Evolutionary conservation across 2,113 vertebrate species (phyloP), one percentile per base, ranked within the genome.

Genomic region (Tachysurus fulvidraco): DNA sequence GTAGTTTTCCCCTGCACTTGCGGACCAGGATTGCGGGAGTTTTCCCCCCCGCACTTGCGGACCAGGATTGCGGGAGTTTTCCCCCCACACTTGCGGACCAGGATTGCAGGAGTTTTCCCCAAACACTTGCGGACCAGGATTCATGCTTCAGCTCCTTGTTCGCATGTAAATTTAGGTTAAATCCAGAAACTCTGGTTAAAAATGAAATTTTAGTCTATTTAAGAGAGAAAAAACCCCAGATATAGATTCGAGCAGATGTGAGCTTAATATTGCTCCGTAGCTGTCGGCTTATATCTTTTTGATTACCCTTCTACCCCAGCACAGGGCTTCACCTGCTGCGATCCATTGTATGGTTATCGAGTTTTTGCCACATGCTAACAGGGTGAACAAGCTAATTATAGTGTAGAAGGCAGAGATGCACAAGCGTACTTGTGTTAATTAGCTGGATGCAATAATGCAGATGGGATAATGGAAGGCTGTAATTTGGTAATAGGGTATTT

Each of bases 381-480:
- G 36, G 60, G 59, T n/a, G 60, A 83, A 83, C 81, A n/a, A 52
- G 81, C 59, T 83, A 64, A 83, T 83, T 83, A 83, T 65, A 28
- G 41, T 65, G 60, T 16, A 5, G 46, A 83, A 50, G 60, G 14
- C 60, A 46, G 60, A 65, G 59, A 65, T 52, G 14, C 23, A 6
- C 60, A 64, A 8, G 60, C 60, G 60, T 25, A 81, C 80, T 64
- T 65, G 60, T 65, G 81, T 83, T 83, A 83, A 83, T 83, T 65
- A 83, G 60, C 60, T n/a, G 59, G 59, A 50, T 52, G 44, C 81
- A 83, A 83, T 83, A 83, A 83, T 50, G 81, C 60, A 64, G 59
- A 83, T 83, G 60, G 81, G 81, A 83, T 67, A 83, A 83, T 65
- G 60, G 60, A 80, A 36, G 77, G 77, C 77, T 80, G 77, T 80